Evolutionary conservation across 35 echinoderm and acorn worm species (phyloP).

Genomic region (Chiridota heheva): DNA sequence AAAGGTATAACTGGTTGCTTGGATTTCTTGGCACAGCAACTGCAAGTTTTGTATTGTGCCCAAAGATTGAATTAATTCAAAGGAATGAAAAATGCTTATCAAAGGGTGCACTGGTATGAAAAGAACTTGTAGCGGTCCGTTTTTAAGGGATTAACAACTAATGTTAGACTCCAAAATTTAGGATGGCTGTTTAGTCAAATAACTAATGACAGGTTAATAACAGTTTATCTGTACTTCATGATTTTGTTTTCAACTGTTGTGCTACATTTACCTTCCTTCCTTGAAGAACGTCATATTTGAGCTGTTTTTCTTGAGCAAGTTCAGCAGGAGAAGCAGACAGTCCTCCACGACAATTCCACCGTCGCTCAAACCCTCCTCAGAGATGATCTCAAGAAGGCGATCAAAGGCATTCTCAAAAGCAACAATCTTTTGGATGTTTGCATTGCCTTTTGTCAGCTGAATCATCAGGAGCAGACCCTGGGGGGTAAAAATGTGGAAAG

Average conservation of each 20-base stretch:
- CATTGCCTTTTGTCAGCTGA: slow-evolving; percentile 84
- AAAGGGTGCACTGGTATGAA: no score
- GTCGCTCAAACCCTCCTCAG: slow-evolving; percentile 89
- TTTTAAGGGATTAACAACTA: no score
- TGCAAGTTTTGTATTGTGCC: no score
- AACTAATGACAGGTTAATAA: no score
- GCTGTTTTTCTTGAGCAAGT: slow-evolving; percentile 95
- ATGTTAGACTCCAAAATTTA: no score
- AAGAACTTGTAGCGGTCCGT: no score
- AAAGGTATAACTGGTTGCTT: no score
- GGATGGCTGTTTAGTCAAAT: no score
- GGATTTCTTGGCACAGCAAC: no score
- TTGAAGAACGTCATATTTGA: slow-evolving; percentile 98
- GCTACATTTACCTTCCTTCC: slow-evolving; percentile 82
- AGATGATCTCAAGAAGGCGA: slow-evolving; percentile 83
- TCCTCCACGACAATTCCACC: slow-evolving; percentile 97
- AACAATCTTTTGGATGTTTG: slow-evolving; percentile 98
- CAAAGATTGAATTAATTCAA: no score
- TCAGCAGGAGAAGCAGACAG: slow-evolving; percentile 81
- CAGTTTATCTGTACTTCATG: background rate
- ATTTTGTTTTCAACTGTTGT: background rate
- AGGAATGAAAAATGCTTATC: no score
- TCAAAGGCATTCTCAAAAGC: slow-evolving; percentile 99
- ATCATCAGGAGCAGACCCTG: slow-evolving; percentile 84
- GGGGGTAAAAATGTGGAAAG: background rate